Percentiles rank a stretch among this genome's conserved stretches.
These are phyloP conservation scores for Brachionus rubens DNA, from an alignment of 1,140 invertebrate species.

Conservation along the genomic window DNA sequence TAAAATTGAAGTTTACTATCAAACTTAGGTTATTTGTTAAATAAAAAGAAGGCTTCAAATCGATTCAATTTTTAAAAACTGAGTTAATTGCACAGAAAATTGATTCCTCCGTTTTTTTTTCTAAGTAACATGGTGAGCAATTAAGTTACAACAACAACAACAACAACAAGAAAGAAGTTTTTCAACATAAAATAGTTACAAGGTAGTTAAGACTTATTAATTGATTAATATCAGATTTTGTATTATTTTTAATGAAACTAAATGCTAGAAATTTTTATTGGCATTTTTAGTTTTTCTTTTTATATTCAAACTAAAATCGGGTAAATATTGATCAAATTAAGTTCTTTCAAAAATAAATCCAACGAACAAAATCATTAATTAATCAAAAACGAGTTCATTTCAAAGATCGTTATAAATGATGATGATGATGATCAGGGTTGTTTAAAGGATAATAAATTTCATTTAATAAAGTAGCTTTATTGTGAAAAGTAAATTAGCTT, in stretches of 20 bases:
- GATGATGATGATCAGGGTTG: not conserved
- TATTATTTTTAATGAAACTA: too few species aligned
- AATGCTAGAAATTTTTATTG: slow-evolving; percentile 34
- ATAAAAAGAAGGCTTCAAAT: too few species aligned
- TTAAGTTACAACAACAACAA: slow-evolving; percentile 16
- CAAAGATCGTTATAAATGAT: slow-evolving; percentile 15
- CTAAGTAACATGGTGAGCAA: not conserved
- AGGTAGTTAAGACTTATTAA: slow-evolving; percentile 2
- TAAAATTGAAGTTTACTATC: too few species aligned
- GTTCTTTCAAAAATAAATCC: not conserved
- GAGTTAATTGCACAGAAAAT: not conserved
- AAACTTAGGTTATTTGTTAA: too few species aligned
- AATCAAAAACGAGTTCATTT: slow-evolving; percentile 5
- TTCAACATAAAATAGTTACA: slow-evolving; percentile 14
- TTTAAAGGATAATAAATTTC: too few species aligned
- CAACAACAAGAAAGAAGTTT: not conserved
- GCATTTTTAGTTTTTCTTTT: not conserved
- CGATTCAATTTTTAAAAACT: too few species aligned
- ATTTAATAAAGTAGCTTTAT: not conserved
- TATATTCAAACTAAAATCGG: not conserved
- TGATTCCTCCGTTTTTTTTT: not conserved
- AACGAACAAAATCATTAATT: slow-evolving; percentile 17
- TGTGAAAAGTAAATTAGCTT: not conserved
- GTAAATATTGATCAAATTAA: not conserved
- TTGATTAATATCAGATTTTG: slow-evolving; percentile 36